Evolutionary conservation across 2,888 invertebrate genomes (phyloP), one percentile per base, ranked within the genome.

Genomic region (Conus canariensis): DNA sequence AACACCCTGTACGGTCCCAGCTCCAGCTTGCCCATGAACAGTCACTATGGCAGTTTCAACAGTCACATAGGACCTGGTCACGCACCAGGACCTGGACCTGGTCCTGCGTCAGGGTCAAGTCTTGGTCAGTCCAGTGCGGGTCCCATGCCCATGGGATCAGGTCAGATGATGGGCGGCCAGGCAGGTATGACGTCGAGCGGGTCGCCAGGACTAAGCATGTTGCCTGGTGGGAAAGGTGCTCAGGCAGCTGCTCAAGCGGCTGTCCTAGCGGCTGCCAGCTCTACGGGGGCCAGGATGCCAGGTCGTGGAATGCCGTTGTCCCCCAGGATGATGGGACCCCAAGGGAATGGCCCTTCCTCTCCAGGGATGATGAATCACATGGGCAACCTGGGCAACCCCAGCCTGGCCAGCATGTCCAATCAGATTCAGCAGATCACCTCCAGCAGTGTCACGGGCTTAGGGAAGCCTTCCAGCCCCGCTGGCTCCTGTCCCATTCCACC

Each of bases 221-320:
- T 74, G 58, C 87, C 89, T 14, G 92, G 91, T 77, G 92, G 91
- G 80, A 95, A 95, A 92, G 95, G 95, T 89, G 96, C 95, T 74
- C 95, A 95, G 92, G 95, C 94, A 30, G 96, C 96, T 45, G 96
- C 95, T n/a, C 95, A 95, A 77, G 95, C 95, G 58, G 96, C 95
- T 59, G 93, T 96, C 93, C 92, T 94, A 82, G 96, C 95, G 59
- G 95, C 95, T n/a, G 95, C 95, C 22, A 95, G 93, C 90, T 93
- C 94, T 56, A 94, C 94, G 45, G 94, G 93, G 12, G 91, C 91
- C 9, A 77, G 91, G 9, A 25, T 90, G 56, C 88, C 87, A 60
- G 88, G 30, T 14, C 90, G 91, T 22, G 90, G 88, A 25, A 82
- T 92, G 67, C 90, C 90, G 64, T 91, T 92, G 87, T 92, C 93